Evolutionary conservation across 1,140 invertebrate species (phyloP).

Genomic region (Solenopsis fugax): DNA sequence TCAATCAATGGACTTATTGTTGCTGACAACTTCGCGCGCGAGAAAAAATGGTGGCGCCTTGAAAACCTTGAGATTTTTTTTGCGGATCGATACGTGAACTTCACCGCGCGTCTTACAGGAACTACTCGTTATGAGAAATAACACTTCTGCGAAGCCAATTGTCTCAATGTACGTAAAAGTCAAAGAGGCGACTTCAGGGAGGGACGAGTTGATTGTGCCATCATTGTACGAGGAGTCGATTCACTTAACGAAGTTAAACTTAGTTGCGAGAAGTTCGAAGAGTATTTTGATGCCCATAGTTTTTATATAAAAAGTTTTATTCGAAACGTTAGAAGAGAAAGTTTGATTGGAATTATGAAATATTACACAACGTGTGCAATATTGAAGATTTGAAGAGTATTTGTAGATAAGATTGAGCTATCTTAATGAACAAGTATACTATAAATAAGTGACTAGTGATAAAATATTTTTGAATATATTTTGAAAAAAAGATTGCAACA

Average conservation of each 20-base stretch:
- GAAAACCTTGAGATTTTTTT: not conserved
- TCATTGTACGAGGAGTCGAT: conserved; percentile 42
- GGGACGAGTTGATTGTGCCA: conserved; percentile 27
- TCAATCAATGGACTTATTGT: not conserved
- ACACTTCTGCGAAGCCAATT: conserved; percentile 44
- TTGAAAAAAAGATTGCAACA: not conserved
- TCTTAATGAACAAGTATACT: not conserved
- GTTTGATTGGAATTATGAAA: not conserved
- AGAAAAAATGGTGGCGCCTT: too few relatives aligned
- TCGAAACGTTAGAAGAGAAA: not conserved
- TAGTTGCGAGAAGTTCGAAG: conserved; percentile 28
- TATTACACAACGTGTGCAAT: conserved; percentile 5
- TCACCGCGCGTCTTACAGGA: conserved; percentile 17
- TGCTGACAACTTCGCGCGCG: not conserved
- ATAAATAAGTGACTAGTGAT: too few relatives aligned
- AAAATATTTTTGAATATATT: not conserved
- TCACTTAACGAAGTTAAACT: conserved; percentile 33
- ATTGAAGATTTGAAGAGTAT: not conserved
- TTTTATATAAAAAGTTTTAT: not conserved
- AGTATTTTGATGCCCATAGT: not conserved
- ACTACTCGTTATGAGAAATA: conserved; percentile 28
- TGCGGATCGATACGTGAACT: conserved; percentile 27
- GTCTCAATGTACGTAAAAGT: conserved; percentile 47
- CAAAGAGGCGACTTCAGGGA: not conserved
- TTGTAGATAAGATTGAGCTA: not conserved